Percentiles rank a stretch among this genome's conserved stretches.
Conservation (phyloP, 2,888 invertebrate genomes). For the Drosophila buzzatii region DNA sequence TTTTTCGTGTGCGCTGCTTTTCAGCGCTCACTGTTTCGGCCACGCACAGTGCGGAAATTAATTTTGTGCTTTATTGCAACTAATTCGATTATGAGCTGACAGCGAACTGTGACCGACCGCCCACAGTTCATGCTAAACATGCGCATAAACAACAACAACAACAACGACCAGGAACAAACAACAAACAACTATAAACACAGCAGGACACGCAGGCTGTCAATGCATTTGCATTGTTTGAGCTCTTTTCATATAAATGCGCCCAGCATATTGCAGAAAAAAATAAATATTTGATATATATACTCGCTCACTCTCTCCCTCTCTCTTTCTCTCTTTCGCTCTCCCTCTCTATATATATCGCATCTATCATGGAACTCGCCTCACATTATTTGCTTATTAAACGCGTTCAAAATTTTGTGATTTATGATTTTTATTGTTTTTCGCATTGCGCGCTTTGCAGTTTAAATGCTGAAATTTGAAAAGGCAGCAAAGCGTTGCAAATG, state of each 20-base stretch:
- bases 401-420: constrained; percentile 55
- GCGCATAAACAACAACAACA: constrained; percentile 24
- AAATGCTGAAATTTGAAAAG: constrained; percentile 52
- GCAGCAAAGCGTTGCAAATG: constrained; percentile 35
- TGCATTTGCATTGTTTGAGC: constrained; percentile 26
- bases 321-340: background rate
- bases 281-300: constrained; percentile 3
- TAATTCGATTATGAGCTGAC: constrained; percentile 73
- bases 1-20: constrained; percentile 35
- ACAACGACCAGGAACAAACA: background rate
- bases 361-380: constrained; percentile 22
- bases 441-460: constrained; percentile 24
- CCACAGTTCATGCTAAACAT: constrained; percentile 43
- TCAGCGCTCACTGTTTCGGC: constrained; percentile 31
- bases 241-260: constrained; percentile 24
- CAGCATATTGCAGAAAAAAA: constrained; percentile 29
- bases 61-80: constrained; percentile 77
- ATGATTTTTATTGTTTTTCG: constrained; percentile 24
- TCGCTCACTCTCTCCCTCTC: background rate
- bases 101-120: constrained; percentile 17
- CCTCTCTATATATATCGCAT: constrained; percentile 8
- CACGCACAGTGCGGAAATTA: constrained; percentile 69
- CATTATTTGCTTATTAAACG: constrained; percentile 61
- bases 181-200: constrained; percentile 23
- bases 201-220: constrained; percentile 30